A percentile compares a stretch with the other conserved stretches of the same genome.
Conservation (phyloP, 2,888 invertebrate genomes). For the Drosophila seclusa region DNA sequence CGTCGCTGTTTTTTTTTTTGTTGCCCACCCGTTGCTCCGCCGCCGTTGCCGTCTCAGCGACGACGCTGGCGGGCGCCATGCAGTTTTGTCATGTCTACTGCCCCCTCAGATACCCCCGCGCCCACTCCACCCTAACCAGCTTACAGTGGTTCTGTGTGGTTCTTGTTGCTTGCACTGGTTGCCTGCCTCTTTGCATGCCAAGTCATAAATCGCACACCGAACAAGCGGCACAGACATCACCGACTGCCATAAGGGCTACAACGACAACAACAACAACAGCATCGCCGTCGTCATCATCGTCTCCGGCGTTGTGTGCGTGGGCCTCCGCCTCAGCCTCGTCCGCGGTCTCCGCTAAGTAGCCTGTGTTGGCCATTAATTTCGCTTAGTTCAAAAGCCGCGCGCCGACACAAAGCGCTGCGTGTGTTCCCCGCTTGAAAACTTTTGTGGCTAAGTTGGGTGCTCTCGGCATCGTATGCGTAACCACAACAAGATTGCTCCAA, state of each 20-base stretch:
- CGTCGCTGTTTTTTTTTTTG: constrained; percentile 7
- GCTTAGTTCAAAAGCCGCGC: constrained; percentile 73
- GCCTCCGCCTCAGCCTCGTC: constrained; percentile 37
- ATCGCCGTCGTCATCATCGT: constrained; percentile 5
- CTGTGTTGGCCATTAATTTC: constrained; percentile 80
- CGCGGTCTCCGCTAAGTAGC: constrained; percentile 68
- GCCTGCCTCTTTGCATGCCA: constrained; percentile 69
- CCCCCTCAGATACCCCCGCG: neutral
- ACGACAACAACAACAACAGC: constrained; percentile 6
- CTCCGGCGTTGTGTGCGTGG: constrained; percentile 53
- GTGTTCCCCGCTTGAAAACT: constrained; percentile 40
- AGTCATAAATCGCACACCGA: constrained; percentile 79
- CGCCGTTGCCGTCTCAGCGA: constrained; percentile 47
- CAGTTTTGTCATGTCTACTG: constrained; percentile 69
- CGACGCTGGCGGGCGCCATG: constrained; percentile 81
- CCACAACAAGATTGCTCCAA: constrained; percentile 33
- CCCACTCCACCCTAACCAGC: neutral
- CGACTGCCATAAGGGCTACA: constrained; percentile 66
- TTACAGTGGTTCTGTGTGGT: constrained; percentile 7
- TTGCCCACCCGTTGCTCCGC: constrained; percentile 68
- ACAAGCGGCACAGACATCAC: constrained; percentile 63
- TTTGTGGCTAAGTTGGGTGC: constrained; percentile 1
- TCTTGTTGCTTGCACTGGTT: constrained; percentile 16
- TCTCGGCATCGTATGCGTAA: constrained; percentile 33
- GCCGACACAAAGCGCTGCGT: constrained; percentile 65